These are phyloP conservation scores for Papilio elwesi DNA, from an alignment of 2,888 invertebrate species.

Conservation along the genomic window DNA sequence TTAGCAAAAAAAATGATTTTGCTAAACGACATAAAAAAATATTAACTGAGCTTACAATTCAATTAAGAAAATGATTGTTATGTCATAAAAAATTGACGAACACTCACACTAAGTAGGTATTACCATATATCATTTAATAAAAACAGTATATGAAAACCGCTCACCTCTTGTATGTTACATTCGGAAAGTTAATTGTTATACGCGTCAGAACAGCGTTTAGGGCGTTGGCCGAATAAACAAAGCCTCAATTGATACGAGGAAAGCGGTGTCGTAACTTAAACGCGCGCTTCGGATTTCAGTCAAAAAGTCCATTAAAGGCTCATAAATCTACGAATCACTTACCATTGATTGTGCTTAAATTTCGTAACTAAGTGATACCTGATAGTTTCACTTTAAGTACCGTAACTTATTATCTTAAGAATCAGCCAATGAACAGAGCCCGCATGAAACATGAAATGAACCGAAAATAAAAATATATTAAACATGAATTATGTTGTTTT, in stretches of 20 bases:
- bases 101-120: background rate
- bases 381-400: background rate
- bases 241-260: constrained; percentile 74
- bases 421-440: too few species aligned
- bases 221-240: constrained; percentile 78
- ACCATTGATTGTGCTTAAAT: constrained; percentile 11
- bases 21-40: too few species aligned
- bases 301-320: constrained; percentile 56
- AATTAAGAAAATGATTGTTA: background rate
- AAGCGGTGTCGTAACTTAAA: constrained; percentile 72
- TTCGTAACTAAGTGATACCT: constrained; percentile 19
- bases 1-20: too few species aligned
- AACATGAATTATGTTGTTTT: too few species aligned
- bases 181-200: constrained; percentile 62
- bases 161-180: constrained; percentile 48
- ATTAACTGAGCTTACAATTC: too few species aligned
- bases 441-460: too few species aligned
- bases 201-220: constrained; percentile 53
- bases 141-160: constrained; percentile 30
- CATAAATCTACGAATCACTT: constrained; percentile 46
- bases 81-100: background rate
- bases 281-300: constrained; percentile 52
- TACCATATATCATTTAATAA: background rate
- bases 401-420: too few species aligned
- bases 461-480: too few species aligned